Evolutionary conservation across 2,888 invertebrate species (phyloP).

Genomic region (Eristalinus sepulchralis): DNA sequence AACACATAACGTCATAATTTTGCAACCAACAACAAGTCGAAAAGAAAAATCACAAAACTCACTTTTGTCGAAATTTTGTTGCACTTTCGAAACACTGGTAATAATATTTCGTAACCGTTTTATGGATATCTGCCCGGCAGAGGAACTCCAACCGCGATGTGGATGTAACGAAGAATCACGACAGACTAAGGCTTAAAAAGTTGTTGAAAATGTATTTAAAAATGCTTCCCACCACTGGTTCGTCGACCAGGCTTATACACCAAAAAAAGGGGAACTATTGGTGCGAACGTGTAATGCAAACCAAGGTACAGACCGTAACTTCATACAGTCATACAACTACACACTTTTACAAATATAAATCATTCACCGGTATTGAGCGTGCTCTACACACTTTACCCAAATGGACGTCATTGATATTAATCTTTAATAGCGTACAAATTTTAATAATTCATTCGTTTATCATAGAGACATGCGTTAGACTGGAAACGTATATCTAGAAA

Average conservation of each 20-base stretch:
- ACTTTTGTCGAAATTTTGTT: slow-evolving; percentile 64
- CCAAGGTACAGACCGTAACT: slow-evolving; percentile 13
- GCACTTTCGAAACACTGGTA: slow-evolving; percentile 63
- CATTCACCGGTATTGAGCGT: neutral
- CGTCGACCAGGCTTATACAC: slow-evolving; percentile 50
- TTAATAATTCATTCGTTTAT: neutral
- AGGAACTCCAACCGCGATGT: slow-evolving; percentile 72
- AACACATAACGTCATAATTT: slow-evolving; percentile 38
- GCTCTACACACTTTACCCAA: neutral
- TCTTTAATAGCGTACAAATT: slow-evolving; percentile 31
- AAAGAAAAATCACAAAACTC: slow-evolving; percentile 48
- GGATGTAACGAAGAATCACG: slow-evolving; percentile 78
- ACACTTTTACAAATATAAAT: slow-evolving; percentile 5
- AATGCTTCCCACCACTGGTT: slow-evolving; percentile 72
- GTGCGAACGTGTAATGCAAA: slow-evolving; percentile 40
- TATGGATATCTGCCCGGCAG: slow-evolving; percentile 37
- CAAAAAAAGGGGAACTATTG: slow-evolving; percentile 49
- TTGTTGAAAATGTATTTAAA: slow-evolving; percentile 80
- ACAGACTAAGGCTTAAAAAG: slow-evolving; percentile 78
- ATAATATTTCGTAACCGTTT: slow-evolving; percentile 60
- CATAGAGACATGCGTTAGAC: neutral
- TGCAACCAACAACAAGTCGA: slow-evolving; percentile 28
- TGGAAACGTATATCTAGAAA: slow-evolving; percentile 11
- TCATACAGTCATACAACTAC: slow-evolving; percentile 9
- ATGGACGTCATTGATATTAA: slow-evolving; percentile 32